Evolutionary conservation across 1,140 invertebrate genomes (phyloP), one percentile per base, ranked within the genome.

Genomic region (Drosophila athabasca): DNA sequence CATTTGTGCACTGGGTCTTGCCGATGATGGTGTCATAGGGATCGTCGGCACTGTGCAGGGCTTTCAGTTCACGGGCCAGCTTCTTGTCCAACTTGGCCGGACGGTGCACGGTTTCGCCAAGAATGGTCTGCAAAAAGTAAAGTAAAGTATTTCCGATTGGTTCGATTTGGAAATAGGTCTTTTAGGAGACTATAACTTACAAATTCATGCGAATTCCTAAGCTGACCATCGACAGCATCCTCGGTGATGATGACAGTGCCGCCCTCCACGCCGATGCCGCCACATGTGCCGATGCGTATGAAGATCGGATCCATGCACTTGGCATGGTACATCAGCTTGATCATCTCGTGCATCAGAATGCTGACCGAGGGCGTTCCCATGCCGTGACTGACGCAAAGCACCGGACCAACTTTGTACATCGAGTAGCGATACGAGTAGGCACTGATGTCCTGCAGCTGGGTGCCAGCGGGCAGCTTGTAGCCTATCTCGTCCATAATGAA

Each of bases 1-100:
- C 98, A 79, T 97, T 95, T 5, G 98, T 97, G 91, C 98, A 99
- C 94, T 99, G 96, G 0, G 98, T 99, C 91, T 96, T 98, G 26
- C 99, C 99, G 35, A 94, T 94, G 19, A 97, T 93, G 1, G 96
- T 97, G 13, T 97, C 95, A 88, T 97, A 98, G 0, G 96, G 96
- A 90, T 97, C 96, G 66, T 96, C 95, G 3, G 93, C 91, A 3
- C 94, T 93, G 0, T 95, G 94, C 44, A 97, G 91, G 0, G 93
- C 93, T 72, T 95, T 95, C 2, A 99, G 91, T 78, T 98, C 97
- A 29, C 95, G 93, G 13, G 94, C 94, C 50, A 99, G 91, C 46
- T 95, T 94, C 67, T 94, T 94, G 89, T 99, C 97, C 31, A 99
- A 92, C 81, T 96, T 95, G 0, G 97, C 95, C 13, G 96, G 96